These are phyloP conservation scores for Pangasius larnaudii DNA, from an alignment of 2,797 vertebrate genomes.

Conservation along the genomic window DNA sequence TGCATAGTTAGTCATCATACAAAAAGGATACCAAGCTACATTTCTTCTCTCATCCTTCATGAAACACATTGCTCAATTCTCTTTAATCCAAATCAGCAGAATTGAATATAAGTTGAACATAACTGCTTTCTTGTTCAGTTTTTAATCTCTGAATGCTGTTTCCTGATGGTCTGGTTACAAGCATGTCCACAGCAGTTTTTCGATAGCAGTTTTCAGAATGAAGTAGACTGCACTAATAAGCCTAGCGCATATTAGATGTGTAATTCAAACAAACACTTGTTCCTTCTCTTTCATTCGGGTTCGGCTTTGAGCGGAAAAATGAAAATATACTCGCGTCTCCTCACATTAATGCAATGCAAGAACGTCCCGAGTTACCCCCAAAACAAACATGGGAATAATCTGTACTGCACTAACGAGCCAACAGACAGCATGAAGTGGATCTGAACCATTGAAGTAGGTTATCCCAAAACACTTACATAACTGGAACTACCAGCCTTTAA, in stretches of 20 bases:
- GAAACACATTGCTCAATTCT: not conserved
- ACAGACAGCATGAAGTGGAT: constrained; percentile 1
- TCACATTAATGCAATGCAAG: not conserved
- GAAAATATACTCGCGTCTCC: not conserved
- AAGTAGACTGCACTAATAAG: constrained; percentile 1
- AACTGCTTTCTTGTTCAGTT: constrained; percentile 9
- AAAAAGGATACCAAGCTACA: not conserved
- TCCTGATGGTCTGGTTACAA: not conserved
- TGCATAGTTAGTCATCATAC: not conserved
- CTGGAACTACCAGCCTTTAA: constrained; percentile 5
- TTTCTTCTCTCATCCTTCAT: not conserved
- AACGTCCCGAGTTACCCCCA: not conserved
- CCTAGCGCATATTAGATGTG: constrained; percentile 17
- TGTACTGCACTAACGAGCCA: not conserved
- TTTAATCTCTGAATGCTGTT: not conserved
- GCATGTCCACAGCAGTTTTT: not conserved
- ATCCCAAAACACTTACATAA: constrained; percentile 40
- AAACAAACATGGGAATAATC: constrained; percentile 28
- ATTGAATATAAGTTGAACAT: not conserved
- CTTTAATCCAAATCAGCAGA: not conserved
- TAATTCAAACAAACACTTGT: constrained; percentile 16
- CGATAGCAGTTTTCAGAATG: not conserved
- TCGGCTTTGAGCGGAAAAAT: not conserved
- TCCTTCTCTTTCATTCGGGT: constrained; percentile 13
- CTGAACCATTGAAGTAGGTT: constrained; percentile 9